Conservation (phyloP, 2,888 invertebrate genomes). For the Leptinotarsa haldemani region DNA sequence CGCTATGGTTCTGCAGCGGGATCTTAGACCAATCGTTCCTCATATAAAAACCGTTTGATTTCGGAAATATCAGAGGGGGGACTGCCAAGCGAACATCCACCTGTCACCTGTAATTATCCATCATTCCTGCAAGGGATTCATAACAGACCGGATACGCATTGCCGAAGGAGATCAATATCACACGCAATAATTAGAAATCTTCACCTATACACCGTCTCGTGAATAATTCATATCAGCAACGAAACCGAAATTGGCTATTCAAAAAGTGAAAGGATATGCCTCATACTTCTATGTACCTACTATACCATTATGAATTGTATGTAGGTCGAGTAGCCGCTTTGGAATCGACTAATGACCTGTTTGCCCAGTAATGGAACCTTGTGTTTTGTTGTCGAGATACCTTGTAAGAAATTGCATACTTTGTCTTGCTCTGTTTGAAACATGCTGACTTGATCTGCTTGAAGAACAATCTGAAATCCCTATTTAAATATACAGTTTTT, state of each 20-base stretch:
- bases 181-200: conserved; percentile 16
- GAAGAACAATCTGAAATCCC: too few species aligned
- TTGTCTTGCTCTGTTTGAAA: too few species aligned
- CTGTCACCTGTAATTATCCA: neutral
- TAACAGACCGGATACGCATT: conserved; percentile 1
- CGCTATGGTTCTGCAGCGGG: too few species aligned
- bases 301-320: conserved; percentile 13
- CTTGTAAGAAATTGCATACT: too few species aligned
- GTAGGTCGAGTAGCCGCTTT: conserved; percentile 13
- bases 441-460: too few species aligned
- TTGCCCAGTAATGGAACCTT: neutral
- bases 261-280: conserved; percentile 17
- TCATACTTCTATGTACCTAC: neutral
- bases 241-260: conserved; percentile 5
- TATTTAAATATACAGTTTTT: too few species aligned
- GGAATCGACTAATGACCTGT: conserved; percentile 1
- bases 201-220: conserved; percentile 2
- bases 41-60: too few species aligned
- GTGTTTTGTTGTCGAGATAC: neutral
- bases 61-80: too few species aligned
- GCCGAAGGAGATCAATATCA: conserved; percentile 6
- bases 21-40: too few species aligned
- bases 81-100: neutral
- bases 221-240: conserved; percentile 12
- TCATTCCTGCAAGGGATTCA: neutral